Percentiles rank a stretch among this genome's conserved stretches.
phyloP scores from a whole-genome alignment of 2,113 vertebrate genomes.

The Dunckerocampus dactyliophorus region DNA sequence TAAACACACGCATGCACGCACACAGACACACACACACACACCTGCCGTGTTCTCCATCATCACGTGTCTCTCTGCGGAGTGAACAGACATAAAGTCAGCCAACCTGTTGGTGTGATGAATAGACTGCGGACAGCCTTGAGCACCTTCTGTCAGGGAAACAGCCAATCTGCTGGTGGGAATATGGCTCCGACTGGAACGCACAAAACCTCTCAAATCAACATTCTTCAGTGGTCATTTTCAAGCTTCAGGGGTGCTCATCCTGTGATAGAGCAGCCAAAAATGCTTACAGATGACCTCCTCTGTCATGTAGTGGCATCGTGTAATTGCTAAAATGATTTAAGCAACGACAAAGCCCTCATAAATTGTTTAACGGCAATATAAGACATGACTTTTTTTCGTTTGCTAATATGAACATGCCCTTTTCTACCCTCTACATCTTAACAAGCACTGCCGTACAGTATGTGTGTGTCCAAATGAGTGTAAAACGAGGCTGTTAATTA shows the following conservation, averaged over 20 bases:
- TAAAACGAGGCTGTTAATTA: constrained; percentile 46
- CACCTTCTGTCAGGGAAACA: constrained; percentile 45
- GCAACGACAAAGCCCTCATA: too few species aligned
- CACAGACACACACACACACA: constrained; percentile 29
- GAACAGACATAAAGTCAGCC: constrained; percentile 52
- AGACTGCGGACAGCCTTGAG: constrained; percentile 56
- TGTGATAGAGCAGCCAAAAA: constrained; percentile 14
- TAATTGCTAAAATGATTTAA: too few species aligned
- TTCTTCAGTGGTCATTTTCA: constrained; percentile 30
- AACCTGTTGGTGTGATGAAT: constrained; percentile 57
- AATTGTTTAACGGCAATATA: too few species aligned
- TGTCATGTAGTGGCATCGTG: too few species aligned
- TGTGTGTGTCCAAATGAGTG: constrained; percentile 39
- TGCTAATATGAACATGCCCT: too few species aligned
- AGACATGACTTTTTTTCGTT: too few species aligned
- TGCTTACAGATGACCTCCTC: neutral
- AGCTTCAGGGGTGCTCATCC: neutral
- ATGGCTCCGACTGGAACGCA: constrained; percentile 27
- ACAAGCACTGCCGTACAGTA: neutral
- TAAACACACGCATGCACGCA: constrained; percentile 15
- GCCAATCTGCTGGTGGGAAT: constrained; percentile 31
- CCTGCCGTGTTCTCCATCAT: constrained; percentile 32
- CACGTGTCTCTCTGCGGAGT: constrained; percentile 28
- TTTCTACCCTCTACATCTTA: too few species aligned
- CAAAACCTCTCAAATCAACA: constrained; percentile 28